Evolutionary conservation across 2,888 invertebrate species (phyloP).

Genomic region (Andrena dorsata): DNA sequence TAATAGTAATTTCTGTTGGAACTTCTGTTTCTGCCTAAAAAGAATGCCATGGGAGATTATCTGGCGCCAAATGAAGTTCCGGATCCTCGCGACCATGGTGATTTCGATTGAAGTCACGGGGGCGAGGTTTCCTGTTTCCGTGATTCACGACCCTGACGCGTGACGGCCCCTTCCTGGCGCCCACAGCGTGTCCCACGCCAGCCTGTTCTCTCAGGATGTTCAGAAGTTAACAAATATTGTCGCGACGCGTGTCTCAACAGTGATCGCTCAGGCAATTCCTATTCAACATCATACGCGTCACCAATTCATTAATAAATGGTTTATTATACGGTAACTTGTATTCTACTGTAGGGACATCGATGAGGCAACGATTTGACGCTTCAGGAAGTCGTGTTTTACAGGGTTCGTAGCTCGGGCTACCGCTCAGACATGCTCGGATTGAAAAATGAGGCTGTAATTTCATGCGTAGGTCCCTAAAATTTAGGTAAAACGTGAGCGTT

Average conservation of each 20-base stretch:
- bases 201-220: conserved; percentile 60
- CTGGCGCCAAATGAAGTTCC: conserved; percentile 65
- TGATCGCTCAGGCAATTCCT: conserved; percentile 53
- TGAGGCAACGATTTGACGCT: conserved; percentile 37
- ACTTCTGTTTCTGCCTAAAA: conserved; percentile 16
- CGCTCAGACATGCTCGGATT: conserved; percentile 51
- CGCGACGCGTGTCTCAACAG: conserved; percentile 68
- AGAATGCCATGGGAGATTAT: conserved; percentile 23
- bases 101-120: conserved; percentile 81
- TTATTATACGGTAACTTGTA: conserved; percentile 46
- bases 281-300: conserved; percentile 54
- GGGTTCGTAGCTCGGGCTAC: conserved; percentile 43
- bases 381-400: conserved; percentile 70
- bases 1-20: background rate
- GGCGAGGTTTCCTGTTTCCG: conserved; percentile 80
- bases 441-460: conserved; percentile 24
- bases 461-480: background rate
- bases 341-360: conserved; percentile 32
- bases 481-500: background rate
- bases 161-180: conserved; percentile 78
- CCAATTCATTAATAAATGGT: conserved; percentile 72
- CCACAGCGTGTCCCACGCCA: conserved; percentile 68
- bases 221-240: conserved; percentile 59
- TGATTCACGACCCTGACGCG: conserved; percentile 76
- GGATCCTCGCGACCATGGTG: conserved; percentile 62